A percentile compares a stretch with the other conserved stretches of the same genome.
Conservation (phyloP, 1,140 invertebrate genomes). For the Polyergus mexicanus region DNA sequence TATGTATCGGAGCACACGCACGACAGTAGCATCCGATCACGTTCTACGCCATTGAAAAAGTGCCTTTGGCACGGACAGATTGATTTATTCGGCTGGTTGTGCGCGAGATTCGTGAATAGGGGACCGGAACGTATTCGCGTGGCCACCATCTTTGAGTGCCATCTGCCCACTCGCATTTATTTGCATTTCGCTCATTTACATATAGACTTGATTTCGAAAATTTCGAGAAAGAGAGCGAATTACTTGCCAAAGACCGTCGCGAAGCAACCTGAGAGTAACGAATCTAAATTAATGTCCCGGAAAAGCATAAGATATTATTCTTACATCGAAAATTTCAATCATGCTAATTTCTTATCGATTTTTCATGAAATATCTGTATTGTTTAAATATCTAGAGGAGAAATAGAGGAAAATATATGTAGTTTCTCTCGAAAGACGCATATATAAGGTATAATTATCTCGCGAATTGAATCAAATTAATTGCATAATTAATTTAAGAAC, state of each 20-base stretch:
- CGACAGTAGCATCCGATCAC: not conserved
- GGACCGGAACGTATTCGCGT: slow-evolving; percentile 64
- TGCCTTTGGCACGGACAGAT: slow-evolving; percentile 44
- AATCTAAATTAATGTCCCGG: slow-evolving; percentile 3
- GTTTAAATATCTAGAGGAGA: not conserved
- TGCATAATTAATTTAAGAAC: not conserved
- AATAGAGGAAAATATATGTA: not conserved
- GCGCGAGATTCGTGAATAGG: slow-evolving; percentile 29
- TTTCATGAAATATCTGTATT: not conserved
- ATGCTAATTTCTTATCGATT: not conserved
- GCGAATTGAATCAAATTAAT: slow-evolving; percentile 12
- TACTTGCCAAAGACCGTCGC: slow-evolving; percentile 49
- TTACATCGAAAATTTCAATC: not conserved
- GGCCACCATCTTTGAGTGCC: slow-evolving; percentile 53
- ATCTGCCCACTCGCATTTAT: slow-evolving; percentile 70
- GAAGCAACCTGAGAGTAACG: not conserved
- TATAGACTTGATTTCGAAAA: slow-evolving; percentile 62
- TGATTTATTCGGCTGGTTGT: slow-evolving; percentile 27
- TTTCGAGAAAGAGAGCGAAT: slow-evolving; percentile 56
- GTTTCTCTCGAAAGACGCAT: not conserved
- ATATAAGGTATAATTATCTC: too few species aligned
- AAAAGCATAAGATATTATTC: not conserved
- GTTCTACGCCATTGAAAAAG: not conserved
- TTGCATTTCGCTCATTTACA: slow-evolving; percentile 71
- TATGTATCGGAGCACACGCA: not conserved